Evolutionary conservation across 1,140 invertebrate genomes (phyloP).

Genomic region (Lordiphosa mommai): DNA sequence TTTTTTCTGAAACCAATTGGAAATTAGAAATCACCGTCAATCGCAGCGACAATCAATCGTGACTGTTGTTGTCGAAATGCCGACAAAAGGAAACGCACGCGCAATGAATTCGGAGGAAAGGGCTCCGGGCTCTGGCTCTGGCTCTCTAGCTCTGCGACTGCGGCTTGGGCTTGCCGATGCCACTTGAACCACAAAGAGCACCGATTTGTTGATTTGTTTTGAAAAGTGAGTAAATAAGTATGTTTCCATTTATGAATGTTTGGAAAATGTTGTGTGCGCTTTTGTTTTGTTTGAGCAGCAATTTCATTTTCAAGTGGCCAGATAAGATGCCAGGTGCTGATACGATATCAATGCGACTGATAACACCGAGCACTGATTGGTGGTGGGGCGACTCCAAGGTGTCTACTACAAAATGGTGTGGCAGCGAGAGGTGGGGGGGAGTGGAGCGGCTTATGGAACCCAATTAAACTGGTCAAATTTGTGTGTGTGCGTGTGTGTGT

Average conservation of each 20-base stretch:
- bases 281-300: constrained; percentile 72
- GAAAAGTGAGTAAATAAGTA: constrained; percentile 79
- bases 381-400: constrained; percentile 28
- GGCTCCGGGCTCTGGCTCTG: constrained; percentile 5
- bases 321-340: constrained; percentile 75
- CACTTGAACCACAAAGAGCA: constrained; percentile 74
- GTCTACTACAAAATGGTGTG: constrained; percentile 43
- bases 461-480: constrained; percentile 30
- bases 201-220: constrained; percentile 79
- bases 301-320: constrained; percentile 73
- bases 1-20: constrained; percentile 61
- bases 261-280: constrained; percentile 54
- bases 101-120: constrained; percentile 43
- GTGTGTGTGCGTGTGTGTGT: constrained; percentile 3
- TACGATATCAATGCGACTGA: constrained; percentile 51
- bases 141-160: constrained; percentile 15
- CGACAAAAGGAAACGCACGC: constrained; percentile 69
- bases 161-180: constrained; percentile 21
- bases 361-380: constrained; percentile 55
- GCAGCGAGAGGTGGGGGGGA: too few species aligned
- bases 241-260: constrained; percentile 78
- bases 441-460: background rate
- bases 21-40: constrained; percentile 72
- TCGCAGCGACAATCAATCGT: constrained; percentile 73
- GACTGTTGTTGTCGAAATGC: constrained; percentile 67